Base-by-base conservation (phyloP, 2,888 invertebrate species). In the Schizaphis graminum region DNA sequence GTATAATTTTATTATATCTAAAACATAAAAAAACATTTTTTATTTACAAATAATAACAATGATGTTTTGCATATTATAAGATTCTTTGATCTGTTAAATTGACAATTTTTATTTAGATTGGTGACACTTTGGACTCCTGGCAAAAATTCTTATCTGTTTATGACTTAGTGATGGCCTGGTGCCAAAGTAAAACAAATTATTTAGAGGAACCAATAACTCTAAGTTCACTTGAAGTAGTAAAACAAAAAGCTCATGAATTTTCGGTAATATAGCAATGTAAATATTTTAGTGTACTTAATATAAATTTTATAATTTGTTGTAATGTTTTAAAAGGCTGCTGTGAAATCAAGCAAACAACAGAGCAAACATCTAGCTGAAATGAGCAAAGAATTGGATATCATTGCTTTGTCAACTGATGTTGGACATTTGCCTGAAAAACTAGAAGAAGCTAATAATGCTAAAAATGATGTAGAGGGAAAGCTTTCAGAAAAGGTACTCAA, bases 361-460 rank as follows among this genome's bases (percentile, higher is more conserved):
- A 97, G 97, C 95, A 98, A 98, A 96, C 98, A 98, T 96, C 96
- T 98, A 95, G 98, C 98, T 95, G 98, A 99, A 96, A 99, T 99
- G 98, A 97, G 98, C 91, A 98, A 98, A 96, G 98, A 98, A 96
- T 96, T 99, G 95, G 98, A 98, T 95, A 97, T 97, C 94, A 98
- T 99, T 95, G 97, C 97, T 95, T 97, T 98, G 95, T 97, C 98
- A 8, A 98, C 98, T 61, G 98, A 97, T 96, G 97, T 98, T 85
- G 98, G 98, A 92, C 98, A 98, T 96, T 97, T 99, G 95, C 98
- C 98, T 94, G 97, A 97, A 94, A 98, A 98, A 96, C 97, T 99
- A 95, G 97, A 98, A 95, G 97, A 98, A 95, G 98, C 98, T 35
- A 99, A 99, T 96, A 98, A 98, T 95, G 97, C 97, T 89, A 98